Evolutionary conservation across 2,797 vertebrate genomes (phyloP).

Genomic region (Molossus alvarezi): DNA sequence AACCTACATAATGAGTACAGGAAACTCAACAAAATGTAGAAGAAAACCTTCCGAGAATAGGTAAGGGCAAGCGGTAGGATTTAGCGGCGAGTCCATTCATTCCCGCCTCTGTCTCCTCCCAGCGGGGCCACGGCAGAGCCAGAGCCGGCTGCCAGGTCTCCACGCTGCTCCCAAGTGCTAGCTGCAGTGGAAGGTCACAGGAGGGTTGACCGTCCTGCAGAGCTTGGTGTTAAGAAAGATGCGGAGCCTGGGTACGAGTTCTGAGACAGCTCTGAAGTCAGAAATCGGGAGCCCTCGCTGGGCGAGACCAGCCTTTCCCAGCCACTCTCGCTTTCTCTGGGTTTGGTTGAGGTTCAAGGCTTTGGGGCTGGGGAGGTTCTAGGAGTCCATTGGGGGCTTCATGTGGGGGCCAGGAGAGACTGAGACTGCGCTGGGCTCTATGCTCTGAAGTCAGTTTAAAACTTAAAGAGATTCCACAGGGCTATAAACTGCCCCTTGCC

Average conservation of each 20-base stretch:
- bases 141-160: neutral
- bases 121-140: neutral
- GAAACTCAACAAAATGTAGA: constrained; percentile 66
- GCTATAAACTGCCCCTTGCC: neutral
- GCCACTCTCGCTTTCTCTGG: neutral
- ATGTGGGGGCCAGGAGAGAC: neutral
- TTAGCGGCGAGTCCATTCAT: neutral
- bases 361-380: neutral
- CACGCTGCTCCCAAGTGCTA: neutral
- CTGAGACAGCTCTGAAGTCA: neutral
- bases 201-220: neutral
- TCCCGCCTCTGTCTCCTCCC: constrained; percentile 35
- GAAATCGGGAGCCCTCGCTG: neutral
- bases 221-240: neutral
- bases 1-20: constrained; percentile 64
- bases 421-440: neutral
- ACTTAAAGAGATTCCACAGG: neutral
- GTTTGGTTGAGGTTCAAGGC: neutral
- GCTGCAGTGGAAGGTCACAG: neutral
- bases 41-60: constrained; percentile 55
- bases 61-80: neutral
- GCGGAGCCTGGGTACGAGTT: neutral
- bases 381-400: neutral
- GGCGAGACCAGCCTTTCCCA: neutral
- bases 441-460: neutral